phyloP scores from a whole-genome alignment of 2,888 invertebrate genomes.

The Abrostola tripartita region DNA sequence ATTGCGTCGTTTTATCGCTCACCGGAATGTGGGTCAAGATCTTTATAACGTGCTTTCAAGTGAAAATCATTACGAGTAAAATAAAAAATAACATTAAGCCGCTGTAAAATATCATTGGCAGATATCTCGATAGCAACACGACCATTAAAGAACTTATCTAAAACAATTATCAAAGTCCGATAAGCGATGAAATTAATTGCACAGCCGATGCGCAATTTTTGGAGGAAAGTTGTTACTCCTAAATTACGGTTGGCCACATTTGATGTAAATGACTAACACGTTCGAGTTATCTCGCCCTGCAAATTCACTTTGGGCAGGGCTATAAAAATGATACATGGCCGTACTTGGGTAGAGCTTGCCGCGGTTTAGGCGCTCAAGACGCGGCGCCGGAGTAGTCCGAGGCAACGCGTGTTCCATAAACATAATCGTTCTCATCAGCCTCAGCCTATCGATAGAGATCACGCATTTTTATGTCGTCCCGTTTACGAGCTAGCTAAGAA shows the following conservation, averaged over 20 bases:
- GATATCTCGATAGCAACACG: conserved; percentile 43
- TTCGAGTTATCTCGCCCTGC: conserved; percentile 81
- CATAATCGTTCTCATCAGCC: conserved; percentile 83
- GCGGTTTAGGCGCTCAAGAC: conserved; percentile 73
- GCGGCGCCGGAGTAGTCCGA: conserved; percentile 51
- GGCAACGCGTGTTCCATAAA: conserved; percentile 78
- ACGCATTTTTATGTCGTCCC: conserved; percentile 72
- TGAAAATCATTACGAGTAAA: neutral
- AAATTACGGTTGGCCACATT: conserved; percentile 62
- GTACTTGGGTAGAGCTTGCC: conserved; percentile 74
- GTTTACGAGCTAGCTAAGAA: conserved; percentile 77
- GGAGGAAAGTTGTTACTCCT: conserved; percentile 46
- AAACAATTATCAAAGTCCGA: conserved; percentile 56
- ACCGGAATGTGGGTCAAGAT: conserved; percentile 1
- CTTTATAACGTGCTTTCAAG: conserved; percentile 9
- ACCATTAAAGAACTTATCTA: conserved; percentile 51
- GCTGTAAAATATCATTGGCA: conserved; percentile 35
- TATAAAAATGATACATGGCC: conserved; percentile 85
- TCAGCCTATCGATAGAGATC: conserved; percentile 72
- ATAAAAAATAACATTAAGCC: conserved; percentile 12
- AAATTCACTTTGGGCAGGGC: conserved; percentile 84
- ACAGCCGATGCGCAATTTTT: conserved; percentile 46
- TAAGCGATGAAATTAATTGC: conserved; percentile 56
- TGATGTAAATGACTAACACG: conserved; percentile 82
- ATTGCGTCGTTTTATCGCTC: neutral